Conservation (phyloP, 2,797 vertebrate genomes). For the Crotalus adamanteus region DNA sequence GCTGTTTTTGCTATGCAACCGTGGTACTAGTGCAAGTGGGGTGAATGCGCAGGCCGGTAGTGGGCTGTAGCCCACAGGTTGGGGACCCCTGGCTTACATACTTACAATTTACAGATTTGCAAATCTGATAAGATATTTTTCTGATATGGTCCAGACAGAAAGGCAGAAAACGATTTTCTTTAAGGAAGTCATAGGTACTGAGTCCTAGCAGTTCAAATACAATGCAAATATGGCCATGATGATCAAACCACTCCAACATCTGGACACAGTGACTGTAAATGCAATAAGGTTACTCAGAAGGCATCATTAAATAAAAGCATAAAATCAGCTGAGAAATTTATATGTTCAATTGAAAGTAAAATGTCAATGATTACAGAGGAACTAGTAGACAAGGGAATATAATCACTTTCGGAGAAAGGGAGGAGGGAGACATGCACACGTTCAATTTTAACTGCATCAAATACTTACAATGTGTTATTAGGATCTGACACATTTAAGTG, state of each 20-base stretch:
- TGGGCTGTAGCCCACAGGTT: too few relatives aligned
- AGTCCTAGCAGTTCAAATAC: slow-evolving; percentile 87
- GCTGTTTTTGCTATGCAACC: too few relatives aligned
- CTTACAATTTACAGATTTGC: slow-evolving; percentile 86
- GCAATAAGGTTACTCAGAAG: neutral
- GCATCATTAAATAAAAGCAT: neutral
- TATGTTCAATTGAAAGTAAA: neutral
- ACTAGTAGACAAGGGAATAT: neutral
- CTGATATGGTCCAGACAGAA: slow-evolving; percentile 85
- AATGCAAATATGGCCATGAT: slow-evolving; percentile 85
- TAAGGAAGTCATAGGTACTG: slow-evolving; percentile 90
- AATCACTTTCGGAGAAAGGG: neutral
- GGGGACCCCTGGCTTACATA: neutral
- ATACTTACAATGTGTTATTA: slow-evolving; percentile 76
- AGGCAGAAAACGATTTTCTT: slow-evolving; percentile 88
- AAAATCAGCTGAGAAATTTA: neutral
- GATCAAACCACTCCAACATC: slow-evolving; percentile 89
- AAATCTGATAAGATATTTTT: slow-evolving; percentile 85
- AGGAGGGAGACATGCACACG: neutral
- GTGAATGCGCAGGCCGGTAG: too few relatives aligned
- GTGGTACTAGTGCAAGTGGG: too few relatives aligned
- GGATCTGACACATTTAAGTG: slow-evolving; percentile 79
- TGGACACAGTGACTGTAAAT: slow-evolving; percentile 79
- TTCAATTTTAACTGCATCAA: neutral
- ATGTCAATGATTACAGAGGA: neutral